These are phyloP conservation scores for Leptinotarsa lineolata DNA, from an alignment of 1,140 invertebrate genomes.

Conservation along the genomic window DNA sequence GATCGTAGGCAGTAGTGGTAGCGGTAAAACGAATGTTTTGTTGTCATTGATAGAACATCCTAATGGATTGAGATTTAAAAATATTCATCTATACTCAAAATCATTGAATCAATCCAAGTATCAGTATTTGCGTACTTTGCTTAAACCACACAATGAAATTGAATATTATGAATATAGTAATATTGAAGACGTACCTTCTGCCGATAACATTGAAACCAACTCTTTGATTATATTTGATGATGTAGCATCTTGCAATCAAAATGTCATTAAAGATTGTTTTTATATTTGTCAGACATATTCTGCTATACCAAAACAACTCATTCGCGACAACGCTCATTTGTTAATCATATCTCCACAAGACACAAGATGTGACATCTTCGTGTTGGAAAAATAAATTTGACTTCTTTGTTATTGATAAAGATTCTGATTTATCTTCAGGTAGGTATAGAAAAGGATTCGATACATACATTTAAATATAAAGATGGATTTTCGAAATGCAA, in stretches of 20 bases:
- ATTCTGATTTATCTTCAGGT: constrained; percentile 15
- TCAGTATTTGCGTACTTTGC: constrained; percentile 43
- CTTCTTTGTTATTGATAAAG: constrained; percentile 20
- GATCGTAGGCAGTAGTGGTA: constrained; percentile 47
- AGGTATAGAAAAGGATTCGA: constrained; percentile 11
- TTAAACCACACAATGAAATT: constrained; percentile 43
- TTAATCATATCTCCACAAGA: constrained; percentile 55
- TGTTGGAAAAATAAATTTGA: constrained; percentile 16
- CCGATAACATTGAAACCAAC: constrained; percentile 43
- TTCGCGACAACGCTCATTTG: constrained; percentile 55
- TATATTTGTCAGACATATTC: constrained; percentile 54
- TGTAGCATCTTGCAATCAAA: constrained; percentile 51
- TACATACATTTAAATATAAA: constrained; percentile 21
- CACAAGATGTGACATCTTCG: constrained; percentile 30
- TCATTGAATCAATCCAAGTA: constrained; percentile 53
- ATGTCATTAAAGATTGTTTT: constrained; percentile 53
- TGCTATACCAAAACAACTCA: constrained; percentile 54
- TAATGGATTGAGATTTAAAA: constrained; percentile 54
- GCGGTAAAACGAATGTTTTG: constrained; percentile 55
- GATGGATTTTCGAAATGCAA: background rate
- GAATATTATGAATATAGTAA: constrained; percentile 44
- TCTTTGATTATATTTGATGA: constrained; percentile 55
- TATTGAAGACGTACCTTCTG: constrained; percentile 42
- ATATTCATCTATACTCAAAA: constrained; percentile 56
- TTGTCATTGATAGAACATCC: constrained; percentile 44